Base-by-base conservation (phyloP, 2,888 invertebrate species). In the Azorinus chamasolen region DNA sequence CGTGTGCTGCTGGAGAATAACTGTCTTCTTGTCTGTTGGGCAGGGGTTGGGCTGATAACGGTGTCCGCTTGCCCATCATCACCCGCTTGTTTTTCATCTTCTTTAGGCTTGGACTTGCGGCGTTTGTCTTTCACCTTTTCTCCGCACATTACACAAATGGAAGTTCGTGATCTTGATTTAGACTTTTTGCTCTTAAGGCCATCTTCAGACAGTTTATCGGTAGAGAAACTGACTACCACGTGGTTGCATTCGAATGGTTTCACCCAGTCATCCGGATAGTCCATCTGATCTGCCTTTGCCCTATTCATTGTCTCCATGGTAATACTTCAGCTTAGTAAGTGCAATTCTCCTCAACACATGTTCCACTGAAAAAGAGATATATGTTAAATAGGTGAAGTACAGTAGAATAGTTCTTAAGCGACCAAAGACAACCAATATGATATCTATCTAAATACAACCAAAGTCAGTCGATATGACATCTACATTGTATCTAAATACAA, bases 91-190 rank as follows among this genome's bases (percentile, higher is more conserved):
- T 50, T 37, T n/a, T 39, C 39, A 6, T 18, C 51, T n/a, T 24
- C 50, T 50, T 50, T 51, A 1, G 25, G 32, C 18, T 61, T 46
- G 20, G 48, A 50, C 16, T 27, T 22, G 3, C 22, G 32, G 5
- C 24, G 22, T 39, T 50, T 62, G 8, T 72, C 59, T 6, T 51
- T 59, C 0, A 77, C 66, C 2, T 53, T 65, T 45, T 80, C 80
- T 6, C 80, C 80, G 32, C 80, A 80, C 80, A 80, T 70, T 0
- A 80, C 77, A 55, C 80, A 80, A 18, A 69, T 70, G 12, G 73
- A 65, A 3, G 61, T 18, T 14, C 45, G 63, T 43, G 45, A 24
- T 14, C 18, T 6, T 16, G 43, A 32, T 27, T 50, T 63, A 0
- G 25, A 43, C 18, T 65, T 70, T 27, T 61, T 57, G 37, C 48